Evolutionary conservation across 1,140 invertebrate genomes (phyloP).

Genomic region (Probaryconus sp.): DNA sequence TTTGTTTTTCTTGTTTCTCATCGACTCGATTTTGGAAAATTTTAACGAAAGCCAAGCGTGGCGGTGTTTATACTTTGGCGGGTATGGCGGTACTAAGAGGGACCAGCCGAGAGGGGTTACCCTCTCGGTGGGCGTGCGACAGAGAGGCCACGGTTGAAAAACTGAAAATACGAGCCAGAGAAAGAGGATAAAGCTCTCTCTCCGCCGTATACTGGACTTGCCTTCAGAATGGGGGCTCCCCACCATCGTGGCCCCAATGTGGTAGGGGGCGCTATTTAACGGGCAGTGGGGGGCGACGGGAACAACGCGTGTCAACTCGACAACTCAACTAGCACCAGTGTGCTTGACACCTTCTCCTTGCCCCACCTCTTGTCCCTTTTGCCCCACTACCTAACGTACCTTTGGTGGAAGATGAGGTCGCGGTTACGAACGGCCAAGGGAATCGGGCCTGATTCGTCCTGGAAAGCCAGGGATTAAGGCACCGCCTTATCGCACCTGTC

Average conservation of each 20-base stretch:
- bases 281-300: slow-evolving; percentile 25
- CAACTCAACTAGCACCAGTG: slow-evolving; percentile 79
- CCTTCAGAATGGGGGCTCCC: slow-evolving; percentile 37
- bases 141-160: slow-evolving; percentile 66
- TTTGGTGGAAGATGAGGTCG: neutral
- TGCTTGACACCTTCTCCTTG: slow-evolving; percentile 64
- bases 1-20: too few relatives aligned
- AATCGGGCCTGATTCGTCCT: slow-evolving; percentile 38
- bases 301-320: slow-evolving; percentile 78
- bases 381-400: slow-evolving; percentile 18
- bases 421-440: slow-evolving; percentile 1
- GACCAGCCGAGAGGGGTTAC: slow-evolving; percentile 53
- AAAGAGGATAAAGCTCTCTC: too few relatives aligned
- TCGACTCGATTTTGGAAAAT: too few relatives aligned
- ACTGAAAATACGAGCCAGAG: slow-evolving; percentile 68
- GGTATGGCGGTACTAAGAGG: slow-evolving; percentile 76
- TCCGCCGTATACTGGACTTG: too few relatives aligned
- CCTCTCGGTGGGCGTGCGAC: slow-evolving; percentile 66
- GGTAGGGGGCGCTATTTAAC: too few relatives aligned
- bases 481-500: slow-evolving; percentile 48
- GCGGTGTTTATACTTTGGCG: slow-evolving; percentile 72
- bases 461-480: slow-evolving; percentile 46
- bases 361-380: slow-evolving; percentile 21
- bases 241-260: too few relatives aligned
- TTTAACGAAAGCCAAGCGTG: too few relatives aligned